A percentile compares a stretch with the other conserved stretches of the same genome.
Evolutionary conservation across 2,113 vertebrate species (phyloP).

Genomic region (Columbina picui): DNA sequence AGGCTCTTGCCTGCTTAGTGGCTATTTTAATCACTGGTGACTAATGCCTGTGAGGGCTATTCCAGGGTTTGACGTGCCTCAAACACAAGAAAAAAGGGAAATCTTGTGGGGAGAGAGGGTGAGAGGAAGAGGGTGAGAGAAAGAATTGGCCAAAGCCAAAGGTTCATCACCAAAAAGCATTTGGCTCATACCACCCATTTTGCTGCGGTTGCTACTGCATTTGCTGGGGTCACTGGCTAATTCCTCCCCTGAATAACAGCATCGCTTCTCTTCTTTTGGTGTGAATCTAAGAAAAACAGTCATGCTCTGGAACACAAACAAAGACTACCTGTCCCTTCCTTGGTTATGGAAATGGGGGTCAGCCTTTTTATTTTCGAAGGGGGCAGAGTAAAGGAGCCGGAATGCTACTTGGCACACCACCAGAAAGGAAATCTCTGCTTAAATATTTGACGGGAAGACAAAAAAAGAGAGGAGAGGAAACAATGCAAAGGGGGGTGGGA

Average conservation of each 20-base stretch:
- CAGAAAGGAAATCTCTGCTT: constrained; percentile 64
- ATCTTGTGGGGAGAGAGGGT: background rate
- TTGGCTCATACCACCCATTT: background rate
- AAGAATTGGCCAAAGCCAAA: constrained; percentile 16
- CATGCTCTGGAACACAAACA: constrained; percentile 56
- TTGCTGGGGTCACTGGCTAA: constrained; percentile 42
- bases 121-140: constrained; percentile 10
- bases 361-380: constrained; percentile 45
- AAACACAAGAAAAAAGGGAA: constrained; percentile 43
- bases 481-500: background rate
- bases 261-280: constrained; percentile 46
- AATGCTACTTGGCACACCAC: constrained; percentile 59
- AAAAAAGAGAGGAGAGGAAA: constrained; percentile 12
- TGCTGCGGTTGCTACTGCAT: background rate
- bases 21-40: constrained; percentile 67
- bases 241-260: constrained; percentile 41
- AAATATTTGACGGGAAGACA: constrained; percentile 55
- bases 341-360: constrained; percentile 67
- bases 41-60: constrained; percentile 68
- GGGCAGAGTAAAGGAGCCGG: constrained; percentile 39
- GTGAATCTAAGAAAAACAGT: constrained; percentile 50
- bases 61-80: constrained; percentile 60
- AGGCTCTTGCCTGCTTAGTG: constrained; percentile 59
- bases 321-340: constrained; percentile 62
- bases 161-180: background rate